These are phyloP conservation scores for Petrocephalus microphthalmus DNA, from an alignment of 2,113 vertebrate species.

Conservation along the genomic window DNA sequence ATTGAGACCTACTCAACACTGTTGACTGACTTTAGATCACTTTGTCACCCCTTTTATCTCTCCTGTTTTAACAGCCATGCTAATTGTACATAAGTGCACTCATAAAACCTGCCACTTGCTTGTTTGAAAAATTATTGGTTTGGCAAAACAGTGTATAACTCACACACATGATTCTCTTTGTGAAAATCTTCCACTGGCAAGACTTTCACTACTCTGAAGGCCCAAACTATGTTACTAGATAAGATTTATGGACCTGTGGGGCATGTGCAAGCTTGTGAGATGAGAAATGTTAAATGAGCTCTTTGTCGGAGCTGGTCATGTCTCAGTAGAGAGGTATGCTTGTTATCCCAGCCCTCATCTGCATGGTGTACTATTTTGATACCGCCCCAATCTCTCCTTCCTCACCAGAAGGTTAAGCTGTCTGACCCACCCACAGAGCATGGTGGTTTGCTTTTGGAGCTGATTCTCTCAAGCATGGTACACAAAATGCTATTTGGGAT, in stretches of 20 bases:
- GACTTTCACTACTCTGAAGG: not conserved
- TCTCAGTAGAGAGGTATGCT: conserved; percentile 36
- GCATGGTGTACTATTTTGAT: conserved; percentile 19
- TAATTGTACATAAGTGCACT: no score
- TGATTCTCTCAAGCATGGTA: not conserved
- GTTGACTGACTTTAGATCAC: not conserved
- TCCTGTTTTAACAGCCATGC: not conserved
- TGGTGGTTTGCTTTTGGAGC: conserved; percentile 23
- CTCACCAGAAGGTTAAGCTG: conserved; percentile 12
- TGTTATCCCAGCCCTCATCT: conserved; percentile 29
- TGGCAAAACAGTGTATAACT: not conserved
- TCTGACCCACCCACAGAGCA: conserved; percentile 9
- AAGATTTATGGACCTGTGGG: not conserved
- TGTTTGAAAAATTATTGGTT: not conserved
- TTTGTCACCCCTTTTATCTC: not conserved
- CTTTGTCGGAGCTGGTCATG: conserved; percentile 16
- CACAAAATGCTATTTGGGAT: not conserved
- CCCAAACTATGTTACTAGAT: not conserved
- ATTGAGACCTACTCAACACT: not conserved
- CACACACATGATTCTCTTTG: not conserved
- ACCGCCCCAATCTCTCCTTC: not conserved
- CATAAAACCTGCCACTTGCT: not conserved
- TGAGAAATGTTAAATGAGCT: conserved; percentile 21
- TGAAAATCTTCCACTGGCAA: not conserved
- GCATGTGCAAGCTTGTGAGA: conserved; percentile 7